Evolutionary conservation across 2,888 invertebrate species (phyloP).

Genomic region (Copidosoma aretas): DNA sequence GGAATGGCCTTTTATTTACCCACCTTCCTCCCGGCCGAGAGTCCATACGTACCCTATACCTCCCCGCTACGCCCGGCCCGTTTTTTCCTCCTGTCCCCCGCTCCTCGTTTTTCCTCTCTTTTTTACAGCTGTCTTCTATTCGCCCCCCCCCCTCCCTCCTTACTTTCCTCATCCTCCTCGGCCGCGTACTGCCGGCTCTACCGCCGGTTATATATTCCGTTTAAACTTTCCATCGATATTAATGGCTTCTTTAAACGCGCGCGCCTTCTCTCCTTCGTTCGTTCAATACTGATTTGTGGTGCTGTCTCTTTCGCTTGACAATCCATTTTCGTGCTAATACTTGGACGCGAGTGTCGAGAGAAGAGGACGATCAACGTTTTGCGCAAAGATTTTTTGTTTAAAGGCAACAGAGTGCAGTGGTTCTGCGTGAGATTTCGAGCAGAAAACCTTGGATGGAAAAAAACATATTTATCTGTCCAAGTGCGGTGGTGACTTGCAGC

Average conservation of each 20-base stretch:
- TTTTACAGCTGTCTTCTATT: neutral
- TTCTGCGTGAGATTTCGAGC: too few relatives aligned
- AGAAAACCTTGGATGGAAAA: too few relatives aligned
- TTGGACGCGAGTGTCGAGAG: too few relatives aligned
- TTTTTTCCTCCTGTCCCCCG: slow-evolving; percentile 22
- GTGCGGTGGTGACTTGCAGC: too few relatives aligned
- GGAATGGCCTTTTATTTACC: slow-evolving; percentile 63
- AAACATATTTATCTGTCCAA: too few relatives aligned
- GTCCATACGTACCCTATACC: slow-evolving; percentile 5
- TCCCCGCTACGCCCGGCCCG: too few relatives aligned
- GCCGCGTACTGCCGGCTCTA: slow-evolving; percentile 6
- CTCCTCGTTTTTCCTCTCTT: neutral
- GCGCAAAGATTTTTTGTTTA: too few relatives aligned
- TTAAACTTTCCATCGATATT: slow-evolving; percentile 37
- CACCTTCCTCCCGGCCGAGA: slow-evolving; percentile 56
- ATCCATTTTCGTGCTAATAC: too few relatives aligned
- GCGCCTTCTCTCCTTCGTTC: slow-evolving; percentile 21
- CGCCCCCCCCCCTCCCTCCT: neutral
- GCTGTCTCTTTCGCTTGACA: too few relatives aligned
- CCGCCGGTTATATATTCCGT: slow-evolving; percentile 30
- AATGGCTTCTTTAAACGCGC: slow-evolving; percentile 36
- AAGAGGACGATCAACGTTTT: too few relatives aligned
- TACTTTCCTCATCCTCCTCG: slow-evolving; percentile 18
- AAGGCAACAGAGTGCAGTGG: too few relatives aligned
- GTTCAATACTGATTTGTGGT: neutral